These are phyloP conservation scores for Apostichopus japonicus DNA, from an alignment of 35 echinoderm and acorn worm genomes.

Conservation along the genomic window DNA sequence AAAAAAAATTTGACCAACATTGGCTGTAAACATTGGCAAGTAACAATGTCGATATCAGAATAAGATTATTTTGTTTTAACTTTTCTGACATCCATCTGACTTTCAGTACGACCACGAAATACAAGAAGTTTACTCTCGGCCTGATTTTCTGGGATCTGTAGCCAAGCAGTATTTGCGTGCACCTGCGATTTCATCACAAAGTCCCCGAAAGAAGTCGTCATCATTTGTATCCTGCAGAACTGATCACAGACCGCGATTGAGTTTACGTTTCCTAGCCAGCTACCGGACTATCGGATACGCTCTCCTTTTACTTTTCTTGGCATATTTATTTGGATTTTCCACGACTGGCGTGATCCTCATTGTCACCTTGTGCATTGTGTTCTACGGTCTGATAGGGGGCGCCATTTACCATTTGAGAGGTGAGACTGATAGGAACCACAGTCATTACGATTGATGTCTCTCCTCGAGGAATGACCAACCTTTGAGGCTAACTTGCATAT, in stretches of 20 bases:
- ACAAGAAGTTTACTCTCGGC: conserved; percentile 58
- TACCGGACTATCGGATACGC: conserved; percentile 69
- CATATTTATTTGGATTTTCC: conserved; percentile 55
- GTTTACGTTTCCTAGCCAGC: conserved; percentile 84
- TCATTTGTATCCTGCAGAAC: conserved; percentile 32
- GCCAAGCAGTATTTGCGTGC: conserved; percentile 87
- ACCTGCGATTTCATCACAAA: conserved; percentile 49
- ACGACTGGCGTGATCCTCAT: conserved; percentile 16
- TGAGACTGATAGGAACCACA: not conserved
- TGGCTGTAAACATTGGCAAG: too few relatives aligned
- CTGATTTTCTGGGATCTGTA: conserved; percentile 68
- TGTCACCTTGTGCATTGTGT: not conserved
- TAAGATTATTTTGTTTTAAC: too few relatives aligned
- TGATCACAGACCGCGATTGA: conserved; percentile 66
- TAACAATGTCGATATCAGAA: too few relatives aligned
- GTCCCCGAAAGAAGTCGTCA: conserved; percentile 17
- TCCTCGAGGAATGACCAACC: too few relatives aligned
- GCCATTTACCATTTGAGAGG: conserved; percentile 17
- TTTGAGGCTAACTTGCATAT: too few relatives aligned
- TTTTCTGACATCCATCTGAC: not conserved
- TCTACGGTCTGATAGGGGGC: conserved; percentile 55
- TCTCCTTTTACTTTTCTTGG: not conserved
- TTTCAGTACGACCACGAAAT: conserved; percentile 84
- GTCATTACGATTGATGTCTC: not conserved
- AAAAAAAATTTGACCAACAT: too few relatives aligned